Conservation (phyloP, 2,113 vertebrate genomes). For the Pseudorasbora parva region DNA sequence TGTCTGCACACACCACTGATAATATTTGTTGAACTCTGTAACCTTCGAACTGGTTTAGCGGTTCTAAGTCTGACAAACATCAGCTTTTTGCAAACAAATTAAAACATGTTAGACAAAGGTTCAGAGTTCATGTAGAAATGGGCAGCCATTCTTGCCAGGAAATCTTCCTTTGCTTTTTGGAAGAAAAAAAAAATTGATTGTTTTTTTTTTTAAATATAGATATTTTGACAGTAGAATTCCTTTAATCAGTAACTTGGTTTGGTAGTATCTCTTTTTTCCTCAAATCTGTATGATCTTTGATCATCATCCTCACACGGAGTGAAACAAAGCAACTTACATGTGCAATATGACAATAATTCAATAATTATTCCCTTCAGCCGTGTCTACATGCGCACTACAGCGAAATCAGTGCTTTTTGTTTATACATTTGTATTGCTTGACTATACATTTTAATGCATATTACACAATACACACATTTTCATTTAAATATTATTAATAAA, state of each 20-base stretch:
- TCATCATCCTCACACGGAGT: constrained; percentile 13
- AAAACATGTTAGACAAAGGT: background rate
- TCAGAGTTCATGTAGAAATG: background rate
- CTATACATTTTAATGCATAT: background rate
- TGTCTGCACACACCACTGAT: background rate
- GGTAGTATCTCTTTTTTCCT: background rate
- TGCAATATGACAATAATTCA: constrained; percentile 1
- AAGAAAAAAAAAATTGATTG: background rate
- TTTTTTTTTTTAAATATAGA: constrained; percentile 20
- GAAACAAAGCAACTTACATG: background rate
- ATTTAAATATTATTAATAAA: background rate
- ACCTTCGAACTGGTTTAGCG: constrained; percentile 38
- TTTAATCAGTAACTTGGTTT: background rate
- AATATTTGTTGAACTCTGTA: background rate
- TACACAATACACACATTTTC: background rate
- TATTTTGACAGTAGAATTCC: background rate
- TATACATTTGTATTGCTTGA: background rate
- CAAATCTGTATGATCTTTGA: constrained; percentile 15
- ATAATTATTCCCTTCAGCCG: background rate
- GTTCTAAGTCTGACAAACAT: constrained; percentile 17
- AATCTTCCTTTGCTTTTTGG: background rate
- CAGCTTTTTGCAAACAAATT: constrained; percentile 12
- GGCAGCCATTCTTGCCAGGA: background rate
- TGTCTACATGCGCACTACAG: background rate
- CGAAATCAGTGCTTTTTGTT: background rate